Base-by-base conservation (phyloP, 2,113 vertebrate species). In the Epinephelus fuscoguttatus region DNA sequence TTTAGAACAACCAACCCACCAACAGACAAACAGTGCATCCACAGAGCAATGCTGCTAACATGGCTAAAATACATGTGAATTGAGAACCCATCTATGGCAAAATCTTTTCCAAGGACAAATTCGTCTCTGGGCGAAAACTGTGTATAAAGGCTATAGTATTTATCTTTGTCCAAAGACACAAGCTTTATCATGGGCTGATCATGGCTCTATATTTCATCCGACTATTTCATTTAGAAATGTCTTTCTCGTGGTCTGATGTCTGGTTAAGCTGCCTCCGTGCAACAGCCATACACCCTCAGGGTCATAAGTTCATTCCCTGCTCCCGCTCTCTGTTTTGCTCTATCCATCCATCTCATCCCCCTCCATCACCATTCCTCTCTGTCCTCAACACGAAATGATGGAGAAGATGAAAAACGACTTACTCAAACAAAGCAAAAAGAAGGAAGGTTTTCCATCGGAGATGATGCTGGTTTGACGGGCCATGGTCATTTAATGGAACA, bases 191-290 rank as follows among this genome's bases (percentile, higher is more conserved):
- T 45, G 5, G 25, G 27, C 18, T 40, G 40, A 49, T 84, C 3
- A 3, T 55, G 13, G 67, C 40, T 59, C 19, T 53, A 66, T 82
- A 50, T 66, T 71, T 76, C 47, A 79, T 62, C 18, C 0, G 6
- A 69, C 42, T 33, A 84, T 70, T 81, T 14, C 19, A 66, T 82
- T 63, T 70, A 66, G 25, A 83, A 70, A 76, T 77, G 57, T 77
- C n/a, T 80, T 67, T 64, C 59, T 63, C 15, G 15, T 85, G 59
- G 8, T 42, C 55, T 1, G 40, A 27, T 70, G 57, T 82, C 78
- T 67, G 75, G 6, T 59, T 66, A 45, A 75, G 59, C 60, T 69
- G 37, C 63, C 42, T 67, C 56, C 75, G 55, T 72, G 71, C 30
- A 37, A 13, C 71, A 80, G 52, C 40, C 5, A 0, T 40, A 55